phyloP scores from a whole-genome alignment of 1,140 invertebrate species.

The Drosophila setifemur region DNA sequence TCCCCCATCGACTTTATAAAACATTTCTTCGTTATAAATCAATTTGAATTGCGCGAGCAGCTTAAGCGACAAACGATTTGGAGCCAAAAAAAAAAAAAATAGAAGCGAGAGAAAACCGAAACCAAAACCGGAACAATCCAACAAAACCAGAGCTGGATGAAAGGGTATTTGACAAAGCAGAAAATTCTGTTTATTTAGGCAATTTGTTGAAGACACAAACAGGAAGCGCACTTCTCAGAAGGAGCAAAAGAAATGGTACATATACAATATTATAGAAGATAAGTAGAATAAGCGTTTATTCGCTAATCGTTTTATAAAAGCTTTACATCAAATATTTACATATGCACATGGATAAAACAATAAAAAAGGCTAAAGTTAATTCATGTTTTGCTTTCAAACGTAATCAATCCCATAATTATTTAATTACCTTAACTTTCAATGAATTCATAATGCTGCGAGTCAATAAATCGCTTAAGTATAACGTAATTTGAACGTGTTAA shows the following conservation, averaged over 20 bases:
- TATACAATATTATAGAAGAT: no score
- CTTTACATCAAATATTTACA: no score
- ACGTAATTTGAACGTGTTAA: not conserved
- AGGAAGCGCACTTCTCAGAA: not conserved
- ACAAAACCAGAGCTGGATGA: not conserved
- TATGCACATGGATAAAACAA: no score
- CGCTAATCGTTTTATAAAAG: no score
- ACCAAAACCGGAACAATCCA: slow-evolving; percentile 11
- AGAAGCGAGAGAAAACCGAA: not conserved
- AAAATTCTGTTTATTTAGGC: slow-evolving; percentile 55
- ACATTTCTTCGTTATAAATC: slow-evolving; percentile 59
- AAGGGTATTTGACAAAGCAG: slow-evolving; percentile 35
- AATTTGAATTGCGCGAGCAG: slow-evolving; percentile 62
- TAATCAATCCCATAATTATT: slow-evolving; percentile 17
- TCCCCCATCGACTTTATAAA: slow-evolving; percentile 40
- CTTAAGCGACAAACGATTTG: slow-evolving; percentile 56
- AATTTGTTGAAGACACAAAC: slow-evolving; percentile 18
- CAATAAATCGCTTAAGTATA: not conserved
- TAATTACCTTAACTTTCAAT: not conserved
- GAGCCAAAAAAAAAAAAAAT: slow-evolving; percentile 5
- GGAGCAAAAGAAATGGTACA: not conserved
- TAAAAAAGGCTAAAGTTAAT: no score
- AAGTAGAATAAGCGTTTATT: no score
- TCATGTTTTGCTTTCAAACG: not conserved
- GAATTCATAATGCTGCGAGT: not conserved